Evolutionary conservation across 2,888 invertebrate genomes (phyloP).

Genomic region (Dolichomitus sp.): DNA sequence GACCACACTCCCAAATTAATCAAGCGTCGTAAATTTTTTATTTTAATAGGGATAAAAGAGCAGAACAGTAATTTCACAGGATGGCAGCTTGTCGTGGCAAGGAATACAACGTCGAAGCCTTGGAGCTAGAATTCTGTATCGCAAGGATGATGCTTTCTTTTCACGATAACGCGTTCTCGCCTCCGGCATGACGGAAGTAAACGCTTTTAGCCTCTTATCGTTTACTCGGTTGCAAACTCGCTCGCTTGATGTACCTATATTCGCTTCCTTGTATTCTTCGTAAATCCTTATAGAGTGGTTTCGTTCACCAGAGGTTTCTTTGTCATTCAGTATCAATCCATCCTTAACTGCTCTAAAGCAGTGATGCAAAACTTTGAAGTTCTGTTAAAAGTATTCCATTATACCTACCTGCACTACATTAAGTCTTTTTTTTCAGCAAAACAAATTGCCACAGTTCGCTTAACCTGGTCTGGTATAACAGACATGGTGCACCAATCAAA

Average conservation of each 20-base stretch:
- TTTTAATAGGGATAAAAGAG: background rate
- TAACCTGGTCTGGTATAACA: background rate
- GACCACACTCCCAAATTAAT: background rate
- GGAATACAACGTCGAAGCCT: slow-evolving; percentile 1
- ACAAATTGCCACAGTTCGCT: background rate
- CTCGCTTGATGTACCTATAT: background rate
- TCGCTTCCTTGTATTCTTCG: slow-evolving; percentile 4
- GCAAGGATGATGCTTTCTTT: slow-evolving; percentile 31
- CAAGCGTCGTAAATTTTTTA: background rate
- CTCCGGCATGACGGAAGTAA: slow-evolving; percentile 37
- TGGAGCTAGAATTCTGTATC: slow-evolving; percentile 14
- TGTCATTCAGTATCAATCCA: slow-evolving; percentile 7
- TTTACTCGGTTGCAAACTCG: slow-evolving; percentile 30
- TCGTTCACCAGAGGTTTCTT: background rate
- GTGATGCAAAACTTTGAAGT: background rate
- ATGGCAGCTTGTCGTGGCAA: background rate
- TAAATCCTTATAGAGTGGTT: background rate
- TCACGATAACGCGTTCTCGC: slow-evolving; percentile 31
- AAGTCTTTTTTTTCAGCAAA: background rate
- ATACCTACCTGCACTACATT: background rate
- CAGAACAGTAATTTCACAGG: background rate
- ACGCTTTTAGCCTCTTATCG: slow-evolving; percentile 26
- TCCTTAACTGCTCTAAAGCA: background rate
- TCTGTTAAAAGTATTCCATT: background rate
- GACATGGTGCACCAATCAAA: background rate